phyloP scores from a whole-genome alignment of 2,888 invertebrate species.

The Pilophorus perplexus region DNA sequence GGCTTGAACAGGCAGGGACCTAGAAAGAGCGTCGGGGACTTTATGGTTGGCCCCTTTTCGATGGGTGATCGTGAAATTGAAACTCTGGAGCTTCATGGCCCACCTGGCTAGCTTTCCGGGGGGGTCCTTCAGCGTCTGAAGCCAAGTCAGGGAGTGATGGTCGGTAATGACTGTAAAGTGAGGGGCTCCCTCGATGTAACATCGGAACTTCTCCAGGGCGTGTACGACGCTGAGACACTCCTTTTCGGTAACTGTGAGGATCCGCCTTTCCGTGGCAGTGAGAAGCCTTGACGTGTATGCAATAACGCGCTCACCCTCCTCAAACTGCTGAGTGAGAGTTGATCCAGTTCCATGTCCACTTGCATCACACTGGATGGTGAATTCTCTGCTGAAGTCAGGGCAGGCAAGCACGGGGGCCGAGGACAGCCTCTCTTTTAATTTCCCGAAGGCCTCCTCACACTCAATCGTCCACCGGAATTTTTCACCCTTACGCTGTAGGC shows the following conservation, averaged over 20 bases:
- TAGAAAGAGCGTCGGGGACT: too few relatives aligned
- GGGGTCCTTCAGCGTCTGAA: constrained; percentile 47
- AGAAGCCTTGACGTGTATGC: constrained; percentile 46
- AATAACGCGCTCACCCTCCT: constrained; percentile 43
- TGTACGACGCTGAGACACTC: too few relatives aligned
- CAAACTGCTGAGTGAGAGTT: constrained; percentile 35
- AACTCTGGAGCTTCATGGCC: constrained; percentile 30
- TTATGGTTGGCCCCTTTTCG: constrained; percentile 7
- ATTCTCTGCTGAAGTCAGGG: constrained; percentile 42
- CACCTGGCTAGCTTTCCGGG: too few relatives aligned
- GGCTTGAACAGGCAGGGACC: too few relatives aligned
- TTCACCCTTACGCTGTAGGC: not conserved
- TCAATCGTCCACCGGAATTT: not conserved
- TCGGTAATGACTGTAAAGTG: too few relatives aligned
- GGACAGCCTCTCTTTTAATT: constrained; percentile 24
- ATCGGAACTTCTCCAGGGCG: too few relatives aligned
- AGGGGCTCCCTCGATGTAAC: too few relatives aligned
- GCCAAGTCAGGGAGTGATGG: too few relatives aligned
- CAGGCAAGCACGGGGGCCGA: constrained; percentile 39
- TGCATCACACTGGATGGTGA: constrained; percentile 40
- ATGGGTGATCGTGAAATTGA: not conserved
- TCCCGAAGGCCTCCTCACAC: constrained; percentile 24
- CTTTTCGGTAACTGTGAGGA: constrained; percentile 46
- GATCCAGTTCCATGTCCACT: constrained; percentile 32
- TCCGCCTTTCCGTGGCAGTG: constrained; percentile 44